Percentiles rank a stretch among this genome's conserved stretches.
Evolutionary conservation across 2,113 vertebrate species (phyloP).

Genomic region (Corapipo altera): DNA sequence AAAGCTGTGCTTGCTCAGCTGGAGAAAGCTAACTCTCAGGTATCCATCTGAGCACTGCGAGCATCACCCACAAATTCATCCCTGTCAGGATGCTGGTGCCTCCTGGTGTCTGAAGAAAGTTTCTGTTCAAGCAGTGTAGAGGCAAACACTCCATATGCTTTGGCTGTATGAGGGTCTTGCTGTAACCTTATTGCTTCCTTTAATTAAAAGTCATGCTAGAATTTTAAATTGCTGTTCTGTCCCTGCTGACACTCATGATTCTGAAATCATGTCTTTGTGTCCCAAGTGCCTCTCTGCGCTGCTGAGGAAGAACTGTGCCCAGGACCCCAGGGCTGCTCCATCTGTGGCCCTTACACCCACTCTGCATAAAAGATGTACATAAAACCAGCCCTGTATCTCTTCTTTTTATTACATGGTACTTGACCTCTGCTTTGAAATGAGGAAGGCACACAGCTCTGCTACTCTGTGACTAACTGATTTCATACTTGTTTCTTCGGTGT

Average conservation of each 20-base stretch:
- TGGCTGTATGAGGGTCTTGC: neutral
- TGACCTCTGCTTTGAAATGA: neutral
- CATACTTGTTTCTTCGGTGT: neutral
- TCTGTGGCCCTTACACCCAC: neutral
- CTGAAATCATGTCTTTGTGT: neutral
- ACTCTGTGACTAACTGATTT: neutral
- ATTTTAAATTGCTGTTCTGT: neutral
- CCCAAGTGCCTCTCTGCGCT: neutral
- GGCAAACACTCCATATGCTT: neutral
- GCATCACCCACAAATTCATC: neutral
- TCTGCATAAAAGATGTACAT: neutral
- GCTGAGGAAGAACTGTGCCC: neutral
- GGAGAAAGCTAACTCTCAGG: neutral
- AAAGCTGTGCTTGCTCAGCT: neutral
- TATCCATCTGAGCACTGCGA: neutral
- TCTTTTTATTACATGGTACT: neutral
- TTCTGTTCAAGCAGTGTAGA: neutral
- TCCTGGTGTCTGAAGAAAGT: constrained; percentile 59
- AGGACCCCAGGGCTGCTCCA: neutral
- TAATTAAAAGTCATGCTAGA: neutral
- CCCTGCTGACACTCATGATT: neutral
- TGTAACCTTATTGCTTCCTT: neutral
- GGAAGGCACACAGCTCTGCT: neutral
- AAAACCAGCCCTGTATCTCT: neutral
- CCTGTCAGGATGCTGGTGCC: constrained; percentile 48